Percentiles rank a stretch among this genome's conserved stretches.
These are phyloP conservation scores for Leiothrix lutea DNA, from an alignment of 2,113 vertebrate genomes.

Conservation along the genomic window DNA sequence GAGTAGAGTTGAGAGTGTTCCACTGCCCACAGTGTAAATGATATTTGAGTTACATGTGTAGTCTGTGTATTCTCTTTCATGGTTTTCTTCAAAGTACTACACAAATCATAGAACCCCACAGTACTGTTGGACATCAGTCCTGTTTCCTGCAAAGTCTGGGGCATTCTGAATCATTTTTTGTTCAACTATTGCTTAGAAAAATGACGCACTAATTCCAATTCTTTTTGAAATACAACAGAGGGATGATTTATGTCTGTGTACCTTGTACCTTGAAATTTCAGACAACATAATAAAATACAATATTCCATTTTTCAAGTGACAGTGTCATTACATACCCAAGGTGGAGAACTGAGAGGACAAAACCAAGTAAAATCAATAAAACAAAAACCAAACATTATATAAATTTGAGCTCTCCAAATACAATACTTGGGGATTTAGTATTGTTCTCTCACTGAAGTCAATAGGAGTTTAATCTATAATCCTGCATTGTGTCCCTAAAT, in stretches of 20 bases:
- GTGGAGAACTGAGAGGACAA: neutral
- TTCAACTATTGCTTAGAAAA: neutral
- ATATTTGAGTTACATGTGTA: neutral
- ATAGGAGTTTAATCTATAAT: neutral
- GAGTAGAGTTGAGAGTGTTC: neutral
- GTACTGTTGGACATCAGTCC: neutral
- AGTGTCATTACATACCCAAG: neutral
- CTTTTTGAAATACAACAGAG: neutral
- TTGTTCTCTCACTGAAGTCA: neutral
- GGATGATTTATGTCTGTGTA: neutral
- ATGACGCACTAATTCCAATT: neutral
- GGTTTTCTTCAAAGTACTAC: neutral
- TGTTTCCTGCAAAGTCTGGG: neutral
- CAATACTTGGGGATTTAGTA: neutral
- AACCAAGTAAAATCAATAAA: neutral
- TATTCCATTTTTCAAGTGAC: neutral
- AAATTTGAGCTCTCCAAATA: neutral
- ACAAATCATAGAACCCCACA: accelerated
- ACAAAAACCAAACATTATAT: neutral
- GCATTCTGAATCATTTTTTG: neutral
- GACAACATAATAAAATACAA: neutral
- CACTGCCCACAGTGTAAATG: neutral
- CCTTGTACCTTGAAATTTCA: neutral
- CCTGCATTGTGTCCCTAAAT: neutral
- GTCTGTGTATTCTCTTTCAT: neutral